Conservation (phyloP, 30 jellyfish, hydroid and myxozoan genomes). For the Turritopsis dohrnii region DNA sequence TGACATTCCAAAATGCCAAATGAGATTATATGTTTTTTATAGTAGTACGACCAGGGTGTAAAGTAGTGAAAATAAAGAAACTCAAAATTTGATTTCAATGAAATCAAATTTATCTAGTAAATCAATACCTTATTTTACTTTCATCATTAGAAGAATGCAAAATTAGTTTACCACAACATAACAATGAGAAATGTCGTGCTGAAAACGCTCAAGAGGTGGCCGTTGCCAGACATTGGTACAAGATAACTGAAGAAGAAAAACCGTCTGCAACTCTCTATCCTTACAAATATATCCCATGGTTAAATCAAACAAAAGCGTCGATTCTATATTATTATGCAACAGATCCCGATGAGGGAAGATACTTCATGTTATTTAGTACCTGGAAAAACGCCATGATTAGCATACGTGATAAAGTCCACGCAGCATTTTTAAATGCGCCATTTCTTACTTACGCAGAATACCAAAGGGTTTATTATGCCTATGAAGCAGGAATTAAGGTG, state of each 20-base stretch:
- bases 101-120: too few species aligned
- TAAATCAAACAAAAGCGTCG: background rate
- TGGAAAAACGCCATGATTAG: background rate
- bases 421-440: background rate
- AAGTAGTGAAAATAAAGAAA: background rate
- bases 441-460: background rate
- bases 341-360: conserved; percentile 3
- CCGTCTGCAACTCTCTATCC: background rate
- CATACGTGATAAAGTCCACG: background rate
- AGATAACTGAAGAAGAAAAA: conserved; percentile 14
- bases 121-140: background rate
- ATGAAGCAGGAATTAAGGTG: background rate
- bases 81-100: background rate
- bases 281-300: conserved; percentile 16
- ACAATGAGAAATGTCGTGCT: background rate
- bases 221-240: conserved; percentile 30
- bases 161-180: background rate
- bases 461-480: background rate
- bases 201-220: background rate
- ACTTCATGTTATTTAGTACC: conserved; percentile 4
- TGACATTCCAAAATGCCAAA: too few species aligned
- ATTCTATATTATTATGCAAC: background rate
- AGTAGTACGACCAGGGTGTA: too few species aligned
- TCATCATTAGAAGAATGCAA: background rate
- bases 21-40: too few species aligned